phyloP scores from a whole-genome alignment of 1,140 invertebrate species.

The Drosophila azteca region DNA sequence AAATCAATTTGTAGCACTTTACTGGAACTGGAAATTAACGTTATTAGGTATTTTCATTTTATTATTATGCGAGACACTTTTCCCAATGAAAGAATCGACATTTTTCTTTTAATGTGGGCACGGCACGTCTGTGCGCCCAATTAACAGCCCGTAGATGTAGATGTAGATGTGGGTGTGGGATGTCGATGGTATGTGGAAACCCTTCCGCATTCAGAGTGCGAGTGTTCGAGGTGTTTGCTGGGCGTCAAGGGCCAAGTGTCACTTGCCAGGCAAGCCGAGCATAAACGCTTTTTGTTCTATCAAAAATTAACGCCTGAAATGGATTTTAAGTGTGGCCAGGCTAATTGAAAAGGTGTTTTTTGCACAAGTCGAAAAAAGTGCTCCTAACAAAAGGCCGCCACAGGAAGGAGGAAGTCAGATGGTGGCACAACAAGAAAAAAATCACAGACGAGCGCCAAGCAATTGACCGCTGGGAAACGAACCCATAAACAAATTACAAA shows the following conservation, averaged over 20 bases:
- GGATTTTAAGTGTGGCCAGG: constrained; percentile 73
- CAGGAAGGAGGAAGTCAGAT: constrained; percentile 21
- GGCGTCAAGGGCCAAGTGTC: constrained; percentile 51
- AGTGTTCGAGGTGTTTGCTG: constrained; percentile 35
- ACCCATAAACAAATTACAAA: constrained; percentile 80
- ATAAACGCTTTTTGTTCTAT: constrained; percentile 63
- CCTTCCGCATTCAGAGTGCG: constrained; percentile 20
- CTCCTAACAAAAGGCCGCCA: constrained; percentile 51
- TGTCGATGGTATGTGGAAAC: constrained; percentile 30
- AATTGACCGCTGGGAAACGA: constrained; percentile 83
- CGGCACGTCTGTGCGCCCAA: constrained; percentile 69
- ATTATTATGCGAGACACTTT: constrained; percentile 40
- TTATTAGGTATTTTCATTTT: constrained; percentile 62
- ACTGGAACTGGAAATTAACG: constrained; percentile 66
- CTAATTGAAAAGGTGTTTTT: constrained; percentile 76
- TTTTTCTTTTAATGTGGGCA: constrained; percentile 48
- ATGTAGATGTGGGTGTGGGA: constrained; percentile 37
- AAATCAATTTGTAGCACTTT: constrained; percentile 81
- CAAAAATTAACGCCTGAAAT: constrained; percentile 77
- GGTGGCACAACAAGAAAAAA: constrained; percentile 34
- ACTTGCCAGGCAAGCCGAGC: constrained; percentile 64
- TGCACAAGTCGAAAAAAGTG: constrained; percentile 12
- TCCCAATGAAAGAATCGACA: constrained; percentile 43
- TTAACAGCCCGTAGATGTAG: constrained; percentile 54
- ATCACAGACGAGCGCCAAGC: constrained; percentile 74